Evolutionary conservation across 2,113 vertebrate genomes (phyloP).

Genomic region (Clinocottus analis): DNA sequence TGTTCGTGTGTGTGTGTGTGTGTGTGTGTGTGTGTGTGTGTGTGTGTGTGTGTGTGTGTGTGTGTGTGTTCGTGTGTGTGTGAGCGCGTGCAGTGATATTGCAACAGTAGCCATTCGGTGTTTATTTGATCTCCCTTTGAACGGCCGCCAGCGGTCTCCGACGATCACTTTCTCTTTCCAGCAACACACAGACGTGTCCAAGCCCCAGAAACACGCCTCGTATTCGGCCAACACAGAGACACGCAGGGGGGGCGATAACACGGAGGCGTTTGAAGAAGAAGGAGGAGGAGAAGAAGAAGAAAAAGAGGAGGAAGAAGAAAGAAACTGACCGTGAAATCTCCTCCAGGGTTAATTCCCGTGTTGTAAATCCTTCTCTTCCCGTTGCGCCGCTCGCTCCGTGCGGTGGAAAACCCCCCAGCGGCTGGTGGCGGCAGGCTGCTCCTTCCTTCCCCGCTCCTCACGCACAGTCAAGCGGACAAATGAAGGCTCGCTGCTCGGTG

Average conservation of each 20-base stretch:
- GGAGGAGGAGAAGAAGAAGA: too few relatives aligned
- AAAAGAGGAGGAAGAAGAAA: not conserved
- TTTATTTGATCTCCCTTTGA: not conserved
- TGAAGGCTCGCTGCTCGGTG: conserved; percentile 44
- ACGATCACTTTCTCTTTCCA: conserved; percentile 7
- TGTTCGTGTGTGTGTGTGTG: too few relatives aligned
- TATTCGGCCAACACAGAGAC: not conserved
- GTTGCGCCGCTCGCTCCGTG: not conserved
- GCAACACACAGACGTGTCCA: not conserved
- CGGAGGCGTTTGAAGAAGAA: not conserved
- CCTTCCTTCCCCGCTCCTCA: not conserved
- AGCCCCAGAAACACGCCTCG: not conserved
- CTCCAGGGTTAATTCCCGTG: conserved; percentile 13
- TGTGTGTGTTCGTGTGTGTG: too few relatives aligned
- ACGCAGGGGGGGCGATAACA: not conserved
- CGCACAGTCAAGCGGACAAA: conserved; percentile 35
- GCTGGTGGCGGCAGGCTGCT: too few relatives aligned
- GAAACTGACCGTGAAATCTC: conserved; percentile 60
- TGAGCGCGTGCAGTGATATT: not conserved
- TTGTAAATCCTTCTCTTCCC: conserved; percentile 5
- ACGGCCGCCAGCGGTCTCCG: not conserved
- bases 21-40: too few relatives aligned
- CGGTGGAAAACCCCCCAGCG: too few relatives aligned
- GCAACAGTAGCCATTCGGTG: not conserved
- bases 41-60: not conserved